Conservation (phyloP, 2,888 invertebrate species). For the Nowickia ferox region DNA sequence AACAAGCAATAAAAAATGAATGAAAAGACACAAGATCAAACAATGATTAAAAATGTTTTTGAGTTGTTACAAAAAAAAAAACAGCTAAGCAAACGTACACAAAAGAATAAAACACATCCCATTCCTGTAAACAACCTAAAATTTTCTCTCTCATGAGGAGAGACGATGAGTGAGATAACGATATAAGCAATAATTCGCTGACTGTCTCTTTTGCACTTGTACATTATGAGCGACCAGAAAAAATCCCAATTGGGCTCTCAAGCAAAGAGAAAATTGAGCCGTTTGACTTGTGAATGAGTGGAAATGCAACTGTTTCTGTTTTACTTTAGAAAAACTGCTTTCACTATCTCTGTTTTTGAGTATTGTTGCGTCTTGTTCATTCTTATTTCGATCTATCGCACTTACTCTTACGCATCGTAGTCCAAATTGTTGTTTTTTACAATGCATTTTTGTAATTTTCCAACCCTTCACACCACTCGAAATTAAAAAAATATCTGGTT, state of each 20-base stretch:
- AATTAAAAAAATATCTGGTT: conserved; percentile 49
- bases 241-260: conserved; percentile 41
- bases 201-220: not conserved
- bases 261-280: conserved; percentile 27
- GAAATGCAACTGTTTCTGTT: not conserved
- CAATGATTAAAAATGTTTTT: conserved; percentile 34
- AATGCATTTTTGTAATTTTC: conserved; percentile 46
- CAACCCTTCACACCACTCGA: conserved; percentile 22
- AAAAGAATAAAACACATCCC: conserved; percentile 37
- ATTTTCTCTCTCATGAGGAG: not conserved
- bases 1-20: not conserved
- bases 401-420: not conserved
- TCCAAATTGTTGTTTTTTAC: conserved; percentile 12
- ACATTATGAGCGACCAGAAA: not conserved
- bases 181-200: too few species aligned
- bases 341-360: conserved; percentile 57
- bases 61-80: conserved; percentile 37
- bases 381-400: conserved; percentile 21
- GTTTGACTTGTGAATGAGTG: conserved; percentile 9
- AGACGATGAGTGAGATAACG: not conserved
- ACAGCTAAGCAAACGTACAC: conserved; percentile 22
- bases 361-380: not conserved
- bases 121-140: not conserved
- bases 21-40: conserved; percentile 4
- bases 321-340: not conserved